These are phyloP conservation scores for Percopsis transmontana DNA, from an alignment of 2,113 vertebrate genomes.

Conservation along the genomic window DNA sequence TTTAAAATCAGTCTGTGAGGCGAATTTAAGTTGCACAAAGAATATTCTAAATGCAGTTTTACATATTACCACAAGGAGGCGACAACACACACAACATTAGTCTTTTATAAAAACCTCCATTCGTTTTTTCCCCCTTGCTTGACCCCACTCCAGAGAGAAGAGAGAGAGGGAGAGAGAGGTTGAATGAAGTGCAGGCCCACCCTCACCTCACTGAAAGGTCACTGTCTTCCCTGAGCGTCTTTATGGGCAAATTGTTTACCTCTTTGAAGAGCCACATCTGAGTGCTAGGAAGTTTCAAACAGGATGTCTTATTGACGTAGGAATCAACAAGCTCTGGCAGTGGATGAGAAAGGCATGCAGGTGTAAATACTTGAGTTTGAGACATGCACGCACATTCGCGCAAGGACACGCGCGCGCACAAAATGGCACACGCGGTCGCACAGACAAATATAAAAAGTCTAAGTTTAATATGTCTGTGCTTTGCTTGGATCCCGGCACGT, in stretches of 20 bases:
- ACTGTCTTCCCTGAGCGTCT: conserved; percentile 27
- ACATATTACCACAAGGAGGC: conserved; percentile 83
- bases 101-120: neutral
- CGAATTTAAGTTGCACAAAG: no score
- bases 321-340: conserved; percentile 41
- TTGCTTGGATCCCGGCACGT: conserved; percentile 29
- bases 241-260: conserved; percentile 26
- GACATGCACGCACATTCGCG: conserved; percentile 1
- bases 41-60: conserved; percentile 47
- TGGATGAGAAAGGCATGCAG: conserved; percentile 35
- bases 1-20: no score
- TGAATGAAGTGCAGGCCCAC: conserved; percentile 46
- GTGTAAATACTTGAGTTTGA: conserved; percentile 21
- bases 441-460: conserved; percentile 1
- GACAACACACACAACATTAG: conserved; percentile 61
- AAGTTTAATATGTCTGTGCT: conserved; percentile 23
- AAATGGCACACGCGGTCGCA: neutral
- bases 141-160: neutral
- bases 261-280: conserved; percentile 53
- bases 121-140: conserved; percentile 7
- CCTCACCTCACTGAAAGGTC: conserved; percentile 37
- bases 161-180: conserved; percentile 30
- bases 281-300: conserved; percentile 13
- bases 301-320: conserved; percentile 39
- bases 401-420: conserved; percentile 4